These are phyloP conservation scores for Steromphala cineraria DNA, from an alignment of 2,888 invertebrate species.

Conservation along the genomic window DNA sequence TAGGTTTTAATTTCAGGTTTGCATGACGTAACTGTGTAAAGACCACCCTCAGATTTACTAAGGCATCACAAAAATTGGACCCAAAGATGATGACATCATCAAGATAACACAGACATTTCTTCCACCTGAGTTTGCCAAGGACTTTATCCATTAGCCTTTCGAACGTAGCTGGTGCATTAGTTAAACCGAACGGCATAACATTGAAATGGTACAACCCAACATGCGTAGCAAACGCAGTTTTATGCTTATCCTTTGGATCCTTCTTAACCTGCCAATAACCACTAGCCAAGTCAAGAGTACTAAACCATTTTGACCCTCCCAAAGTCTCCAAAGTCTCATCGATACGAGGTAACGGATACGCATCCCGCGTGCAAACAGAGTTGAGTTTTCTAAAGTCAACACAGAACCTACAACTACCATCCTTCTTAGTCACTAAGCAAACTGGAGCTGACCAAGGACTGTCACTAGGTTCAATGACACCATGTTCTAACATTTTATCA, in stretches of 20 bases:
- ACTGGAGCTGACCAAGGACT: too few relatives aligned
- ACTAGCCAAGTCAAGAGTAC: not conserved
- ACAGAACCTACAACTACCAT: not conserved
- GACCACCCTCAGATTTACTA: not conserved
- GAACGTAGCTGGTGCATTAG: too few relatives aligned
- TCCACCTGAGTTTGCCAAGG: too few relatives aligned
- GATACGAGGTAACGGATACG: not conserved
- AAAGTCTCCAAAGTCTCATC: not conserved
- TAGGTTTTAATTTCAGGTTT: not conserved
- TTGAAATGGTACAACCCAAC: too few relatives aligned
- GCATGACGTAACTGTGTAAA: not conserved
- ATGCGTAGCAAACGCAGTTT: too few relatives aligned
- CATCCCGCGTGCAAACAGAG: not conserved
- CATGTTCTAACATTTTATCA: too few relatives aligned
- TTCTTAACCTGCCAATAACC: not conserved
- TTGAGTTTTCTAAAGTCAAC: not conserved
- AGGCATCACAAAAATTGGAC: not conserved
- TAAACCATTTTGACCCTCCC: not conserved
- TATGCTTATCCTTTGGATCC: too few relatives aligned
- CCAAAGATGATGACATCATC: not conserved
- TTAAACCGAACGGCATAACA: too few relatives aligned
- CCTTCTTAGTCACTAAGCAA: too few relatives aligned
- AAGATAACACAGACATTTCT: not conserved
- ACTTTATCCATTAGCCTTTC: too few relatives aligned
- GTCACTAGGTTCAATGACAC: too few relatives aligned